Conservation (phyloP, 2,888 invertebrate genomes). For the Didymodactylos carnosus region DNA sequence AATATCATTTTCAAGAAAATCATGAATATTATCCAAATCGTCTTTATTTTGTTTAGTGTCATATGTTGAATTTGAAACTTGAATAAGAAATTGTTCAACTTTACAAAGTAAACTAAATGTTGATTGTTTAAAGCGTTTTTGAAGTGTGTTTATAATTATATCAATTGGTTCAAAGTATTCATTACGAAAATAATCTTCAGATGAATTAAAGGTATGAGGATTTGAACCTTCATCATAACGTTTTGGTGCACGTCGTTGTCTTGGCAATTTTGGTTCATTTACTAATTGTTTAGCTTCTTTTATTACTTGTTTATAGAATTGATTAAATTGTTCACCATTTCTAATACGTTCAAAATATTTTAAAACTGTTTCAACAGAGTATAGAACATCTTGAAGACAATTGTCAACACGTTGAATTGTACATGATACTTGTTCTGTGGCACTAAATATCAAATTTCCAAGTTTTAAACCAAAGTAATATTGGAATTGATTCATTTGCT, state of each 20-base stretch:
- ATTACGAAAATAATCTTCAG: background rate
- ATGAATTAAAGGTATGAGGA: no score
- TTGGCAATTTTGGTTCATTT: background rate
- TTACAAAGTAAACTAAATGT: background rate
- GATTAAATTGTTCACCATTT: background rate
- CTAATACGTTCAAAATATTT: background rate
- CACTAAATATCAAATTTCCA: background rate
- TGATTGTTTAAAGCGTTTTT: background rate
- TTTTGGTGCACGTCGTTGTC: background rate
- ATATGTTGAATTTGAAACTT: background rate
- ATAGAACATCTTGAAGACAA: background rate
- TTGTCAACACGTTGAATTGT: background rate
- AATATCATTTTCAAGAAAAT: background rate
- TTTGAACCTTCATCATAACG: background rate
- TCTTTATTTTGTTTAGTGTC: background rate
- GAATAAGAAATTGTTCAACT: background rate
- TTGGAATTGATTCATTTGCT: background rate
- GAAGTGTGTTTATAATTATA: background rate
- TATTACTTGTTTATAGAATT: background rate
- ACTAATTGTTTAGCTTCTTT: background rate
- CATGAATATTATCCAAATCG: background rate
- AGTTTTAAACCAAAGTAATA: background rate
- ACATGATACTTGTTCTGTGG: background rate
- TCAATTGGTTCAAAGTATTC: background rate
- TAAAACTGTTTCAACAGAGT: background rate